These are phyloP conservation scores for Polyploca ridens DNA, from an alignment of 2,888 invertebrate species.

Conservation along the genomic window DNA sequence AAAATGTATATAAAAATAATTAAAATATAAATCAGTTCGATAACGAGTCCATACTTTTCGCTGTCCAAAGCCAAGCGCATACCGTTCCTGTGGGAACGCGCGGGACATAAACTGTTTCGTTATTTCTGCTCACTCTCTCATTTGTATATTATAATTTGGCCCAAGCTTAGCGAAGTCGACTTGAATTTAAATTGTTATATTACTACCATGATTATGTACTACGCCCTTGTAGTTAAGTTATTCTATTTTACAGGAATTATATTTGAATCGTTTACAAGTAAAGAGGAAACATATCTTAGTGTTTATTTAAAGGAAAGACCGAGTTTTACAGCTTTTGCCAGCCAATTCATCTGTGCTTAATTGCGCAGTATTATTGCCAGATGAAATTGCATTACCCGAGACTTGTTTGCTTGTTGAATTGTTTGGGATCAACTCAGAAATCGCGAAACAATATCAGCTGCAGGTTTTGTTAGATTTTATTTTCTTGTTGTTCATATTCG, in stretches of 20 bases:
- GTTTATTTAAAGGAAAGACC: conserved; percentile 13
- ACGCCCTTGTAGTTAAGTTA: conserved; percentile 33
- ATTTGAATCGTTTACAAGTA: conserved; percentile 2
- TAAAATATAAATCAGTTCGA: conserved; percentile 11
- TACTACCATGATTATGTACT: conserved; percentile 55
- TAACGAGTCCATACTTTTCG: conserved; percentile 43
- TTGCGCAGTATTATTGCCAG: background rate
- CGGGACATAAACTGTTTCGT: conserved; percentile 82
- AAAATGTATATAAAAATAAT: background rate
- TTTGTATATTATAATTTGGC: conserved; percentile 83
- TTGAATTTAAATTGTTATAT: conserved; percentile 63
- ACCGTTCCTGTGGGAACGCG: conserved; percentile 84
- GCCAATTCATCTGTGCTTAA: background rate
- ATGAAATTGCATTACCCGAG: background rate
- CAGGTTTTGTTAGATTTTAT: too few relatives aligned
- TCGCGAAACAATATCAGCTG: background rate
- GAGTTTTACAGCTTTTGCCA: conserved; percentile 7
- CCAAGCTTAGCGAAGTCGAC: conserved; percentile 46
- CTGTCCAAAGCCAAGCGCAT: conserved; percentile 62
- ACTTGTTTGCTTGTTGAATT: background rate
- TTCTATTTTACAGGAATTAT: conserved; percentile 7
- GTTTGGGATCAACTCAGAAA: too few relatives aligned
- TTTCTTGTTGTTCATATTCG: too few relatives aligned
- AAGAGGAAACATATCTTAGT: conserved; percentile 5
- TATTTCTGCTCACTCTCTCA: conserved; percentile 82